These are phyloP conservation scores for Zaprionus africanus DNA, from an alignment of 1,140 invertebrate species.

Conservation along the genomic window DNA sequence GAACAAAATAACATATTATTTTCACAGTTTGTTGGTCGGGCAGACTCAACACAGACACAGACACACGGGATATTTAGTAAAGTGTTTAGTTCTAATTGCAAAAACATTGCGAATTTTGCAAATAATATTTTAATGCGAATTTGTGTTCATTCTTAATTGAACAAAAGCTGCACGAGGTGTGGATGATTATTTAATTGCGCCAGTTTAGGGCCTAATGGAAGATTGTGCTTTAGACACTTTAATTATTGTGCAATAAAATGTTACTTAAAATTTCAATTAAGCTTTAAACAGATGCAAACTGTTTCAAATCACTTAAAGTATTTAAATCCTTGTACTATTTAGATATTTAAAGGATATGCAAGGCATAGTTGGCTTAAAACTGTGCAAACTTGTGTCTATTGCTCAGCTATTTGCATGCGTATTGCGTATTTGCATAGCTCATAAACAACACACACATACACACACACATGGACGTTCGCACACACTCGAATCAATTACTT, in stretches of 20 bases:
- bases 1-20: background rate
- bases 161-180: background rate
- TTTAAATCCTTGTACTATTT: too few relatives aligned
- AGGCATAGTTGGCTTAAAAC: background rate
- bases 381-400: slow-evolving; percentile 2
- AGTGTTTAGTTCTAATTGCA: slow-evolving; percentile 23
- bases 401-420: slow-evolving; percentile 27
- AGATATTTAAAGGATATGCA: too few relatives aligned
- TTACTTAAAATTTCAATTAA: background rate
- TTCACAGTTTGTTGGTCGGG: background rate
- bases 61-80: background rate
- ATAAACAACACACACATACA: slow-evolving; percentile 12
- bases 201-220: background rate
- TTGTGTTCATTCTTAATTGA: slow-evolving; percentile 12
- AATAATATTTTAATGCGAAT: slow-evolving; percentile 5
- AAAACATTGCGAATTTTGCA: background rate
- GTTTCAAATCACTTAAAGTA: too few relatives aligned
- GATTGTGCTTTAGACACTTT: background rate
- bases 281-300: background rate
- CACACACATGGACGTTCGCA: slow-evolving; percentile 16
- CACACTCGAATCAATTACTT: slow-evolving; percentile 72
- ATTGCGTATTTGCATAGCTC: slow-evolving; percentile 4
- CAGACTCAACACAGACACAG: background rate
- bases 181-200: background rate
- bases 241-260: background rate